phyloP scores from a whole-genome alignment of 2,113 vertebrate genomes.

The Brachyhypopomus gauderio region DNA sequence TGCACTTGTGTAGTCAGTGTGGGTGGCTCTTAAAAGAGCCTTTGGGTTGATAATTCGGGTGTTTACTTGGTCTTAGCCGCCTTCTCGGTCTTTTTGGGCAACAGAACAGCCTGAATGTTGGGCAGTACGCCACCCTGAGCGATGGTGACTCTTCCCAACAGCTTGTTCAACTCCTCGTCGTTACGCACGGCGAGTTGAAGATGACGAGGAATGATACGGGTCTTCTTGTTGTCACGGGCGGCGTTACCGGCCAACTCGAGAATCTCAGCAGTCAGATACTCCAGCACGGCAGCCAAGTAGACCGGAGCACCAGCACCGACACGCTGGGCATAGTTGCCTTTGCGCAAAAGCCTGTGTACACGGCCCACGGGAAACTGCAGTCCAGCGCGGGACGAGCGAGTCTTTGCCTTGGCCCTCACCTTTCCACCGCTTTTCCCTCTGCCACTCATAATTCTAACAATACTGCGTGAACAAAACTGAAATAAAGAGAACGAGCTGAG shows the following conservation, averaged over 20 bases:
- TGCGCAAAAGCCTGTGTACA: not conserved
- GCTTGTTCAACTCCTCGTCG: not conserved
- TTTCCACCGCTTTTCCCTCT: constrained; percentile 23
- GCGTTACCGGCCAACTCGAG: too few species aligned
- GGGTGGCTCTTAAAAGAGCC: constrained; percentile 55
- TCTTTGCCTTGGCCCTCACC: not conserved
- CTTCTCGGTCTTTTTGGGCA: constrained; percentile 31
- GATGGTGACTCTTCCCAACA: too few species aligned
- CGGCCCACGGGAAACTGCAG: not conserved
- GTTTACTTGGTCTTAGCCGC: not conserved
- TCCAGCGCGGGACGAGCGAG: constrained; percentile 10
- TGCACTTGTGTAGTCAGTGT: not conserved
- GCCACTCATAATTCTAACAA: constrained; percentile 12
- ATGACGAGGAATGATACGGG: constrained; percentile 7
- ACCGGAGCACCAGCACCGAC: not conserved
- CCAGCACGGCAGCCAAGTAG: too few species aligned
- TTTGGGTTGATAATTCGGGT: constrained; percentile 14
- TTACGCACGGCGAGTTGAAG: not conserved
- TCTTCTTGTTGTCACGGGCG: not conserved
- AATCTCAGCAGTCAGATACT: too few species aligned
- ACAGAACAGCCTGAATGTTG: constrained; percentile 8
- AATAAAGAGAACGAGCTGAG: too few species aligned
- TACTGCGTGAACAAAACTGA: too few species aligned
- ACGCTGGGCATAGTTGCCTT: not conserved
- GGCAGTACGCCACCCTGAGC: not conserved